Base-by-base conservation (phyloP, 2,113 vertebrate species). In the Anoplopoma fimbria region DNA sequence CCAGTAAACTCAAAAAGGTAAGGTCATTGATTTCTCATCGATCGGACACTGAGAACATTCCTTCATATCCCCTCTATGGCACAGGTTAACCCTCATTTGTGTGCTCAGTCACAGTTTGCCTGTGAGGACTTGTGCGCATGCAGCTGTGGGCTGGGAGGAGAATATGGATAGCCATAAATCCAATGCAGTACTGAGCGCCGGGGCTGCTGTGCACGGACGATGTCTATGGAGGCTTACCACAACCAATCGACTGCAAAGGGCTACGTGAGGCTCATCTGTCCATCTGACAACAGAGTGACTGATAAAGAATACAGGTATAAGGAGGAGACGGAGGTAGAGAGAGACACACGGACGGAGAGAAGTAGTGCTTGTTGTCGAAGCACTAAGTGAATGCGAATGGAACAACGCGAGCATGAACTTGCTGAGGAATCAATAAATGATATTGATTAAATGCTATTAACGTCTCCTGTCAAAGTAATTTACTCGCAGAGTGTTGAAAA, bases 151-250 rank as follows among this genome's bases (percentile, higher is more conserved):
- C 61, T 57, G 60, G 36, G 53, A 57, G 49, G 65, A 71, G 75
- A 77, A 77, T 68, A 72, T 60, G 40, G 77, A 64, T 17, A 49
- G 67, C 70, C 55, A 85, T 88, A 86, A 92, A 93, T 87, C 73
- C 75, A 84, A 82, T 78, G 76, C 88, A 45, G 77, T 15, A 27
- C 83, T 73, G 70, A 89, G 71, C 82, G 64, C 34, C 9, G 12
- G 60, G 53, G 49, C 78, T 53, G 78, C 61, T 76, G 70, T 23
- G 61, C 57, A 15, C 79, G 55, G 81, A 88, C 82, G 53, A 73
- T 40, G 76, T 82, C 83, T 81, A 71, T 45, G 57, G 73, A 84
- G 75, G 73, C 69, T 80, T 38, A 45, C 77, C 40, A 63, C 61
- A 83, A 62, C 81, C 78, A 77, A 84, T 82, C 10, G 33, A 82